Conservation (phyloP, 1,140 invertebrate genomes). For the Phymorhynchus buccinoides region DNA sequence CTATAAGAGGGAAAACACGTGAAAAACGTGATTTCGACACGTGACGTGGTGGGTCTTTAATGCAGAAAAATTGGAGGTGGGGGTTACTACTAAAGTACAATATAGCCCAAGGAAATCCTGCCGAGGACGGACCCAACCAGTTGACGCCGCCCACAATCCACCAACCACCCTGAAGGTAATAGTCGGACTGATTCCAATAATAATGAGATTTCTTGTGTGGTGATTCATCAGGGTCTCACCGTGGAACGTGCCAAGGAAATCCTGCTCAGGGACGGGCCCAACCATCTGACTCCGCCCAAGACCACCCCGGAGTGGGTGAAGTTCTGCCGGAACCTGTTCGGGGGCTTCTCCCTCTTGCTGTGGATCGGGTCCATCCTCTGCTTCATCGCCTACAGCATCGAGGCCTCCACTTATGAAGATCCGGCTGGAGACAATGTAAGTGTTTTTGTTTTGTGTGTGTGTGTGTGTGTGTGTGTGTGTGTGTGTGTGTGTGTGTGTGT, state of each 20-base stretch:
- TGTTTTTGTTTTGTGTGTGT: constrained; percentile 14
- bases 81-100: too few relatives aligned
- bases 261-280: constrained; percentile 94
- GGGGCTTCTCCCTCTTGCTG: constrained; percentile 94
- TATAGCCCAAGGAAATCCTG: too few relatives aligned
- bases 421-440: constrained; percentile 71
- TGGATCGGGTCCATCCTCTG: constrained; percentile 98
- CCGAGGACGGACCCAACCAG: too few relatives aligned
- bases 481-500: neutral
- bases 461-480: neutral
- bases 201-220: too few relatives aligned
- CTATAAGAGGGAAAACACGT: too few relatives aligned
- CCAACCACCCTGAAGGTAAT: too few relatives aligned
- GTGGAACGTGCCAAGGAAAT: constrained; percentile 94
- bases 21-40: too few relatives aligned
- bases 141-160: too few relatives aligned
- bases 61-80: too few relatives aligned
- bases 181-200: too few relatives aligned
- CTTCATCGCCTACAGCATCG: constrained; percentile 96
- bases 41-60: too few relatives aligned
- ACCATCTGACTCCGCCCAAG: constrained; percentile 94
- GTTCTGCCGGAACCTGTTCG: constrained; percentile 98
- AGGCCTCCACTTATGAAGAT: constrained; percentile 77
- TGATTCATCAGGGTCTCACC: constrained; percentile 81
- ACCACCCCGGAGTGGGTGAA: constrained; percentile 98